A percentile compares a stretch with the other conserved stretches of the same genome.
Conservation (phyloP, 2,888 invertebrate genomes). For the Noctua janthe region DNA sequence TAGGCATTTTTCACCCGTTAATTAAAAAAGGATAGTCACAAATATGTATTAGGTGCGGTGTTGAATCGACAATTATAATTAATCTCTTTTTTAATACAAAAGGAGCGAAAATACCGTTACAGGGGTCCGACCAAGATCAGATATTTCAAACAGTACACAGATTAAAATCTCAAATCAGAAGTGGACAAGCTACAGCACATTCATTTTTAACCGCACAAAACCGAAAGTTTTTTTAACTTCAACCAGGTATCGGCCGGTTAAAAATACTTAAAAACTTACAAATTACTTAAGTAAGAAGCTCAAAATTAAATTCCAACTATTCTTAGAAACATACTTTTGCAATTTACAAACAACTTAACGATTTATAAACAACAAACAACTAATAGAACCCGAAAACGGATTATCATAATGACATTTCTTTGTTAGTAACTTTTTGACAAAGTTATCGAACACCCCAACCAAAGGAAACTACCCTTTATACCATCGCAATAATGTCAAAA, state of each 20-base stretch:
- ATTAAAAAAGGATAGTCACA: too few relatives aligned
- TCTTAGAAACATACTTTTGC: conserved; percentile 56
- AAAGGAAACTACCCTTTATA: conserved; percentile 27
- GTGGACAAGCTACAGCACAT: neutral
- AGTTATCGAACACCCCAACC: neutral
- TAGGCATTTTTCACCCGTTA: too few relatives aligned
- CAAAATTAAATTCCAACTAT: conserved; percentile 53
- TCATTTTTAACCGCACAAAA: conserved; percentile 24
- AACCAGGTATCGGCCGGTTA: neutral
- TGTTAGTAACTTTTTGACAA: conserved; percentile 69
- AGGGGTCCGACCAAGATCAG: neutral
- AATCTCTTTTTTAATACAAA: neutral
- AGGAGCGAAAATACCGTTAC: conserved; percentile 13
- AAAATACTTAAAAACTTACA: conserved; percentile 36
- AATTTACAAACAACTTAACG: conserved; percentile 58
- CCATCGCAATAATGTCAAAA: neutral
- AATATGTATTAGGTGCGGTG: neutral
- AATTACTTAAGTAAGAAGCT: conserved; percentile 51
- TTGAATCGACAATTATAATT: neutral
- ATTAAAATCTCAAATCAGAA: conserved; percentile 30
- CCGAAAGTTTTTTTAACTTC: neutral
- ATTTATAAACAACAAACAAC: conserved; percentile 76
- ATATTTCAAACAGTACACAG: conserved; percentile 32
- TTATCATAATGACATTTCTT: conserved; percentile 85
- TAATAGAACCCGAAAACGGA: conserved; percentile 78